phyloP scores from a whole-genome alignment of 2,888 invertebrate species.

The Pseudoips prasinana region DNA sequence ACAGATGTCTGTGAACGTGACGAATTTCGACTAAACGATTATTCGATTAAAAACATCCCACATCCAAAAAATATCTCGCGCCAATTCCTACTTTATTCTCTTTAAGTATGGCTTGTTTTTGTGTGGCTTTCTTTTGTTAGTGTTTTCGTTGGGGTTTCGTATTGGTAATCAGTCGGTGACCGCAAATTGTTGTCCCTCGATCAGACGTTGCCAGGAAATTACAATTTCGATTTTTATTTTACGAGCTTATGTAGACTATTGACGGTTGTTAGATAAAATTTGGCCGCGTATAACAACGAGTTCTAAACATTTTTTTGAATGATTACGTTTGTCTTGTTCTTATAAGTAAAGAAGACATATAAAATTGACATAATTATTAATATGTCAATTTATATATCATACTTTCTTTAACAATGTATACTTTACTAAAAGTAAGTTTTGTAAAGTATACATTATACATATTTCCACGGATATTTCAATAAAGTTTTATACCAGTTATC shows the following conservation, averaged over 20 bases:
- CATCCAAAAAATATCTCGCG: conserved; percentile 11
- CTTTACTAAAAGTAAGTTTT: no score
- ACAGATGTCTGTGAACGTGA: conserved; percentile 81
- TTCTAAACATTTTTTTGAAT: no score
- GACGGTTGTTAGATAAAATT: conserved; percentile 32
- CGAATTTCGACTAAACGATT: conserved; percentile 73
- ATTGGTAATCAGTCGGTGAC: conserved; percentile 79
- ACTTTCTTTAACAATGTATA: no score
- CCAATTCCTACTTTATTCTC: conserved; percentile 25
- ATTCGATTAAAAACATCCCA: conserved; percentile 41
- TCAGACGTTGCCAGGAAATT: conserved; percentile 78
- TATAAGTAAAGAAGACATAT: no score
- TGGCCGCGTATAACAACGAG: no score
- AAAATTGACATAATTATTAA: no score
- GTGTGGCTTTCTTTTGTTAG: conserved; percentile 24
- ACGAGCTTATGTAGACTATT: conserved; percentile 56
- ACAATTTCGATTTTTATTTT: conserved; percentile 78
- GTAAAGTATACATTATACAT: no score
- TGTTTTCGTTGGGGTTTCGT: conserved; percentile 59
- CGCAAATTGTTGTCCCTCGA: conserved; percentile 82
- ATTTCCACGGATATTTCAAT: no score
- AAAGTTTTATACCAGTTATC: no score
- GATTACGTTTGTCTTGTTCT: no score
- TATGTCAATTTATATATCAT: no score
- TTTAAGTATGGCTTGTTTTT: conserved; percentile 32